Base-by-base conservation (phyloP, 2,797 vertebrate genomes). In the Poeciliopsis gracilis region DNA sequence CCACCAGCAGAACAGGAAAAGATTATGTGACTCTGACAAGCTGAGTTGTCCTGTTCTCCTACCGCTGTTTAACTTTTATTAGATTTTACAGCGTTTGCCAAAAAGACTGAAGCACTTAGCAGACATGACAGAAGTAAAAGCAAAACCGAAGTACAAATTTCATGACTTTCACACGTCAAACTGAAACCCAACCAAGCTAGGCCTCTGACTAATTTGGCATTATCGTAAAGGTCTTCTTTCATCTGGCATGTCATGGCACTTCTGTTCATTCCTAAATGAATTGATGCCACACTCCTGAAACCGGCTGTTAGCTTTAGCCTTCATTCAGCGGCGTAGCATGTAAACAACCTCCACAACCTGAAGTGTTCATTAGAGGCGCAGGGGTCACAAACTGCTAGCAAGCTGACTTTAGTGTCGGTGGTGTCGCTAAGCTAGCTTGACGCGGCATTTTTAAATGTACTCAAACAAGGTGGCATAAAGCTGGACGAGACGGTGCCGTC, bases 51-150 rank as follows among this genome's bases (percentile, higher is more conserved):
- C 79, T 78, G 84, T 79, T 38, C 70, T 86, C 80, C 71, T 69
- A 51, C 67, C 77, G n/a, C 81, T 75, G 71, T 88, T 89, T 84
- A 87, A 92, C 85, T 84, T 92, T 91, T 85, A 91, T 84, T 87
- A 77, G 79, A 79, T 86, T 87, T 90, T 83, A 80, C 9, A 8
- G 12, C 20, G 55, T 49, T 74, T 77, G 87, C 88, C 91, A 90
- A 77, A 87, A 84, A 30, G 70, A 82, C 75, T 81, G 76, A 84
- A 90, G 83, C 79, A 74, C 78, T 83, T 63, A 82, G 82, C 78
- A 86, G 84, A 89, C 85, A 38, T 83, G 18, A 41, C 81, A 72
- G 72, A 83, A 36, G 55, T 75, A 83, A 77, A 87, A 89, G 81
- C 61, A 78, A 88, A 92, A 81, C 70, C 77, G 70, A 2, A 81